A percentile compares a stretch with the other conserved stretches of the same genome.
Conservation (phyloP, 2,888 invertebrate genomes). For the Eumerus sabulonum region DNA sequence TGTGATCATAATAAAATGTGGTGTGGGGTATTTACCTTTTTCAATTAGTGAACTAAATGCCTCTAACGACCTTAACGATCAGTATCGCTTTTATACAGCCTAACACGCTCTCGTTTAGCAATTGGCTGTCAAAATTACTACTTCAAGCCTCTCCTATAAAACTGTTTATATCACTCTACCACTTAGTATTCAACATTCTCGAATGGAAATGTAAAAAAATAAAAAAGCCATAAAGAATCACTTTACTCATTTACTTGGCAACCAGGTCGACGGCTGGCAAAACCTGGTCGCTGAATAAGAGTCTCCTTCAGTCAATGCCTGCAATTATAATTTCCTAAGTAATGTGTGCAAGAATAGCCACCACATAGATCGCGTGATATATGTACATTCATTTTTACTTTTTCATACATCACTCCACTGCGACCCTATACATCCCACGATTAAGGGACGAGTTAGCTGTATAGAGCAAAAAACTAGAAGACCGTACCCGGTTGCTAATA, state of each 20-base stretch:
- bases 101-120: conserved; percentile 18
- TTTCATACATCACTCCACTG: conserved; percentile 3
- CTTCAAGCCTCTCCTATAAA: conserved; percentile 33
- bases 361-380: conserved; percentile 59
- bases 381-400: conserved; percentile 48
- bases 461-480: no score
- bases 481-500: conserved; percentile 30
- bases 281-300: neutral
- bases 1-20: no score
- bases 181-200: conserved; percentile 36
- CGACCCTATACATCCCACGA: no score
- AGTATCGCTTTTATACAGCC: neutral
- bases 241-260: conserved; percentile 30
- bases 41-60: no score
- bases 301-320: conserved; percentile 53
- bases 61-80: no score
- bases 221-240: conserved; percentile 42
- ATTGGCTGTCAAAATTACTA: conserved; percentile 53
- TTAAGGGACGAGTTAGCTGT: no score
- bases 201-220: conserved; percentile 11
- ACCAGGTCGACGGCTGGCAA: neutral
- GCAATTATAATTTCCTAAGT: conserved; percentile 60
- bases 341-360: conserved; percentile 8
- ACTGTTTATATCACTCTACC: conserved; percentile 50
- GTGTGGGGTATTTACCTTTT: no score